These are phyloP conservation scores for Beris morrisii DNA, from an alignment of 2,888 invertebrate genomes.

Conservation along the genomic window DNA sequence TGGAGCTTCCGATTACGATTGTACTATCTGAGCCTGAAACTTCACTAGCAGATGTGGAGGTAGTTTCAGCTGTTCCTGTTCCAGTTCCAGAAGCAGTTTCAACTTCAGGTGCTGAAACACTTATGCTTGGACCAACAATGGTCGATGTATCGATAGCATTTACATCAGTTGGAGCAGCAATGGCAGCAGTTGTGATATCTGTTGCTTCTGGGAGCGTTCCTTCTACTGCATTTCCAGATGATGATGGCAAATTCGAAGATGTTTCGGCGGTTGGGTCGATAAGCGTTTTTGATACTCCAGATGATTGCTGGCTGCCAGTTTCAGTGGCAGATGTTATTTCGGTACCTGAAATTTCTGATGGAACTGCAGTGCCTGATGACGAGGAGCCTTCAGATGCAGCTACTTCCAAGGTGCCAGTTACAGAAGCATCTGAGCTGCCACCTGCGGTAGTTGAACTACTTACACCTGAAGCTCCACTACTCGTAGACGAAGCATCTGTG, in stretches of 20 bases:
- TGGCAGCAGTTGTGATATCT: slow-evolving; percentile 3
- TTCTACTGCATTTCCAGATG: background rate
- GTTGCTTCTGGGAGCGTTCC: background rate
- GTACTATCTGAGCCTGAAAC: no score
- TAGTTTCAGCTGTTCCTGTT: slow-evolving; percentile 24
- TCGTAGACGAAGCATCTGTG: no score
- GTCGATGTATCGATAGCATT: background rate
- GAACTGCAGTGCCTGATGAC: slow-evolving; percentile 2
- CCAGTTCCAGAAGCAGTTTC: background rate
- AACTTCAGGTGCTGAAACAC: background rate
- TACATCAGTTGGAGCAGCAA: background rate
- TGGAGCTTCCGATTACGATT: background rate
- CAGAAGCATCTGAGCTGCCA: background rate
- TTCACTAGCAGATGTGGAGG: background rate
- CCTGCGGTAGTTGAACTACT: background rate
- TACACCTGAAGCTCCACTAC: no score
- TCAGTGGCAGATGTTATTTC: background rate
- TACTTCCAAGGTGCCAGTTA: background rate
- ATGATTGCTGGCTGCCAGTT: background rate
- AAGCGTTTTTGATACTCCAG: background rate
- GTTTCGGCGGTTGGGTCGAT: background rate
- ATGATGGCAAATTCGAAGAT: background rate
- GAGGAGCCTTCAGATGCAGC: slow-evolving; percentile 1
- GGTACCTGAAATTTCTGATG: background rate
- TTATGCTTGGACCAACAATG: background rate